Conservation (phyloP, 2,797 vertebrate species). For the Myotis daubentonii region DNA sequence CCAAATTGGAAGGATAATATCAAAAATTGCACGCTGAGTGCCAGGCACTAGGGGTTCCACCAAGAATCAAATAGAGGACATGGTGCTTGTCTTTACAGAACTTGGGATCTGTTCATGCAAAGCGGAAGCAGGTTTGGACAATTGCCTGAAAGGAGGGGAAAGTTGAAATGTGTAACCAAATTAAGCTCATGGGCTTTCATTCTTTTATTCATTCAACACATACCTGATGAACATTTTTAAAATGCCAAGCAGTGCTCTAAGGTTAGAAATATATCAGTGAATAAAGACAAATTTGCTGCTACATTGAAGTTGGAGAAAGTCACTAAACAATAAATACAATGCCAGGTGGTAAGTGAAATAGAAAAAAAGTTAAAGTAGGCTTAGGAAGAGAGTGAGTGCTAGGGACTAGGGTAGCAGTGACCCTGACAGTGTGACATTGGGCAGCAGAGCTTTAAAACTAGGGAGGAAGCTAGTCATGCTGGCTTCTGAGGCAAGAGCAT, state of each 20-base stretch:
- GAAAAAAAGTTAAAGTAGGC: background rate
- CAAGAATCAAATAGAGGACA: background rate
- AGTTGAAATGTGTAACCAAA: background rate
- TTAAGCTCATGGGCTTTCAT: background rate
- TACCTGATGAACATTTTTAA: background rate
- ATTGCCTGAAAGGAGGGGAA: background rate
- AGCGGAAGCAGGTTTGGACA: background rate
- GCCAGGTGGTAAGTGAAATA: background rate
- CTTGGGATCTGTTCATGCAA: background rate
- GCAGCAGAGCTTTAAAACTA: background rate
- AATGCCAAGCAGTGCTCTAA: background rate
- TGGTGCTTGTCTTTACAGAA: background rate
- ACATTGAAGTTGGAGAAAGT: background rate
- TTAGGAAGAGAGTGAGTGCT: background rate
- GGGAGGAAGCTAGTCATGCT: background rate
- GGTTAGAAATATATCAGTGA: background rate
- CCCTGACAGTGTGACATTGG: background rate
- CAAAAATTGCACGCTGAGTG: background rate
- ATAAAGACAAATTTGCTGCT: background rate
- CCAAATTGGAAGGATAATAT: background rate
- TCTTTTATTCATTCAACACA: background rate
- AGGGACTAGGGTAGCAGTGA: background rate
- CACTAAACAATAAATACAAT: background rate
- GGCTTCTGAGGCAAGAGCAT: background rate
- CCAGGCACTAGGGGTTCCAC: background rate